These are phyloP conservation scores for Clusia tigrina DNA, from an alignment of 2,888 invertebrate genomes.

Conservation along the genomic window DNA sequence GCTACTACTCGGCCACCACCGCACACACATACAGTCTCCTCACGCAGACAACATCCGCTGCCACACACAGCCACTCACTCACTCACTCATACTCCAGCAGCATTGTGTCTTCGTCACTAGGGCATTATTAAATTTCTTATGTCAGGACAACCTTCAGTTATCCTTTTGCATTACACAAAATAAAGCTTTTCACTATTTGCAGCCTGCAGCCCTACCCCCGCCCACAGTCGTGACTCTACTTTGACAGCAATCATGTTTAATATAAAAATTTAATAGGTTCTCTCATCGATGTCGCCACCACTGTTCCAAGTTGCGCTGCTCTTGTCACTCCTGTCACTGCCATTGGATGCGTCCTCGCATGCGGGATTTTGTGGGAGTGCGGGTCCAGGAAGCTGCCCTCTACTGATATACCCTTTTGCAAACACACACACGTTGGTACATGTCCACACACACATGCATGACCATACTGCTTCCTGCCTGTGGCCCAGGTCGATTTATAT, in stretches of 20 bases:
- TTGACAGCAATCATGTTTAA: constrained; percentile 8
- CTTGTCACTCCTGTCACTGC: background rate
- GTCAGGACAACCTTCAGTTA: constrained; percentile 45
- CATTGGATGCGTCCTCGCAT: background rate
- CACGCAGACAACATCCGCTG: background rate
- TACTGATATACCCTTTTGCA: background rate
- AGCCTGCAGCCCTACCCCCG: background rate
- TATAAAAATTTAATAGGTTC: constrained; percentile 9
- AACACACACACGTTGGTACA: background rate
- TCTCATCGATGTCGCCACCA: constrained; percentile 1
- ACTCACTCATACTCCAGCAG: background rate
- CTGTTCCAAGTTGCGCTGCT: background rate
- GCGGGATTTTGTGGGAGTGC: background rate
- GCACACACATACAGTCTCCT: background rate
- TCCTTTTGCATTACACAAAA: constrained; percentile 41
- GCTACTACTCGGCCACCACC: background rate
- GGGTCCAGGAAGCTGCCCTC: background rate
- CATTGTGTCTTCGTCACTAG: constrained; percentile 6
- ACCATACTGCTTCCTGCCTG: background rate
- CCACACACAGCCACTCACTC: background rate
- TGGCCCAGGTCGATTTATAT: background rate
- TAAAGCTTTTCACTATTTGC: constrained; percentile 17
- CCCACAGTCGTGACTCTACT: background rate
- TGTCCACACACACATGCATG: background rate
- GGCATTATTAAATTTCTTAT: constrained; percentile 8